Evolutionary conservation across 2,113 vertebrate genomes (phyloP).

Genomic region (Platysternon megacephalum): DNA sequence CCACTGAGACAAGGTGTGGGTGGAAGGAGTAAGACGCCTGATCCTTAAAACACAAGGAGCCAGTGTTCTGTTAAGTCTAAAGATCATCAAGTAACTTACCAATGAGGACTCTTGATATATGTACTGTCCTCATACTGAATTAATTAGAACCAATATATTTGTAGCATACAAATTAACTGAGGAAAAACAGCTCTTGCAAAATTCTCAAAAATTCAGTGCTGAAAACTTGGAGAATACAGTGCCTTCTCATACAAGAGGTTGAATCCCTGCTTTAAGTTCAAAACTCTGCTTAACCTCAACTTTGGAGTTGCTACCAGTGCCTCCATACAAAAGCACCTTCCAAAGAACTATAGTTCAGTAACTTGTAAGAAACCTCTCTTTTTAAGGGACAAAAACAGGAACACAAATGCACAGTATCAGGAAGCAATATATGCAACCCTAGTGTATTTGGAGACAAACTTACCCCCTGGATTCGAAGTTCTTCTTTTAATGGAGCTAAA

Average conservation of each 20-base stretch:
- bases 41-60: background rate
- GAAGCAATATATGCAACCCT: background rate
- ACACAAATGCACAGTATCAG: background rate
- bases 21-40: background rate
- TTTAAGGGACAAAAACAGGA: background rate
- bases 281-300: background rate
- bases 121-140: background rate
- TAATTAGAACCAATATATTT: background rate
- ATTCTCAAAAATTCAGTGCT: background rate
- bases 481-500: conserved; percentile 94
- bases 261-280: background rate
- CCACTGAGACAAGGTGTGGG: background rate
- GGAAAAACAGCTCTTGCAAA: background rate
- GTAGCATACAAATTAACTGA: background rate
- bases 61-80: background rate
- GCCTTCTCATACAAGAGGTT: background rate
- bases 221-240: background rate
- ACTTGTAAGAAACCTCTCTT: background rate
- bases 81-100: background rate
- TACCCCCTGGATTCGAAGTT: conserved; percentile 95
- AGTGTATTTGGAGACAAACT: conserved; percentile 49
- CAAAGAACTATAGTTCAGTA: background rate
- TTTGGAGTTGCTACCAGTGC: background rate
- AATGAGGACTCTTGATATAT: background rate
- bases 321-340: background rate